Evolutionary conservation across 2,888 invertebrate species (phyloP).

Genomic region (Antheraea yamamai): DNA sequence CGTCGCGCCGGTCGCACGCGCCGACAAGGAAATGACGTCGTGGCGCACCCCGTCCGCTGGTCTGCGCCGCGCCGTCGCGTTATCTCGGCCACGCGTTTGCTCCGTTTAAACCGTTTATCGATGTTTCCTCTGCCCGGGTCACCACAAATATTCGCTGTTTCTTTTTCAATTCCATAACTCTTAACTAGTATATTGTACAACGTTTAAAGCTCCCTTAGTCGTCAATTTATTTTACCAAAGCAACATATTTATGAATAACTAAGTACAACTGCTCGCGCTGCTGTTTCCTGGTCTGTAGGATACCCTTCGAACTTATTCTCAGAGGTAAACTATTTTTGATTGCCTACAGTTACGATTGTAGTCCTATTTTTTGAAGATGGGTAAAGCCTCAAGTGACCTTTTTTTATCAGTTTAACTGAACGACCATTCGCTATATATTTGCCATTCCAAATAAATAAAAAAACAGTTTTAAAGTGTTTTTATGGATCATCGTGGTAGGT

Average conservation of each 20-base stretch:
- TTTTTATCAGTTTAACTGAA: too few relatives aligned
- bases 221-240: background rate
- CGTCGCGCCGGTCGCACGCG: conserved; percentile 56
- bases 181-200: background rate
- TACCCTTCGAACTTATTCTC: too few relatives aligned
- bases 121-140: conserved; percentile 46
- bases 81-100: conserved; percentile 56
- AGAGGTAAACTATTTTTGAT: too few relatives aligned
- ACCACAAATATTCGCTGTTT: background rate
- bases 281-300: too few relatives aligned
- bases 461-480: too few relatives aligned
- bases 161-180: background rate
- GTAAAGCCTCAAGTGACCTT: too few relatives aligned
- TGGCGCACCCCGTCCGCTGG: conserved; percentile 50
- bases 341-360: too few relatives aligned
- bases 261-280: background rate
- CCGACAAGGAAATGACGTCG: conserved; percentile 66
- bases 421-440: too few relatives aligned
- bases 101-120: conserved; percentile 58
- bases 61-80: conserved; percentile 28
- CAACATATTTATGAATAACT: background rate
- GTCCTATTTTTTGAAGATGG: too few relatives aligned
- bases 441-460: too few relatives aligned
- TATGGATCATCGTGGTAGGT: too few relatives aligned
- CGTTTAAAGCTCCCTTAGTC: too few relatives aligned